Evolutionary conservation across 2,797 vertebrate genomes (phyloP), one percentile per base, ranked within the genome.

Genomic region (Rhodeus uyekii): DNA sequence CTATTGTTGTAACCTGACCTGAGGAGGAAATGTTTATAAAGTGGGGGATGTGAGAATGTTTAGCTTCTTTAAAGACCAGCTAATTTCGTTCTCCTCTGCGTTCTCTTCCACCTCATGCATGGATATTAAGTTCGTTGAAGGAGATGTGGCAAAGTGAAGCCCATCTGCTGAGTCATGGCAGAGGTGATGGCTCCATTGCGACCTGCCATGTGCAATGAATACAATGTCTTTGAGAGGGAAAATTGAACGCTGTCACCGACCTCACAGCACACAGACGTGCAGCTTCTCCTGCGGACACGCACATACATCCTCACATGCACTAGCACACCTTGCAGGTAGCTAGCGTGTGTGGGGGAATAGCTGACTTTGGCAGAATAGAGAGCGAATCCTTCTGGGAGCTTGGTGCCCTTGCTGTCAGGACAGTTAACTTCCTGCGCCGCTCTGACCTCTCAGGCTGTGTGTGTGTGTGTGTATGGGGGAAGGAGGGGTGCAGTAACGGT

Each of bases 321-420:
- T 65, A 46, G 68, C 84, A 73, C 83, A 84, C 84, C 78, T 76
- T 80, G 84, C 83, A 86, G 76, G 85, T 85, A 85, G 73, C 58
- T 22, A 16, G 38, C 42, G 63, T 24, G 4, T 53, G 67, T 86
- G 90, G 89, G 91, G 89, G 89, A 92, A 91, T 68, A 81, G 92
- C 92, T 94, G 92, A 92, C 91, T 88, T 85, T 91, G 92, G 89
- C 92, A 90, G 90, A 94, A 90, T 80, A 83, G 88, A 87, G 86
- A 86, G 89, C 81, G 75, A 87, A 83, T 76, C 91, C 91, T 90
- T 85, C 64, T 53, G 89, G 90, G 93, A 92, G 86, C 86, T 83
- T 60, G 63, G 88, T 92, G 92, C 93, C 94, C 93, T 94, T 95
- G 92, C 91, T 92, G 92, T 86, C 89, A 89, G 90, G 88, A 92